phyloP scores from a whole-genome alignment of 2,797 vertebrate species.

The Pantherophis alleghaniensis region DNA sequence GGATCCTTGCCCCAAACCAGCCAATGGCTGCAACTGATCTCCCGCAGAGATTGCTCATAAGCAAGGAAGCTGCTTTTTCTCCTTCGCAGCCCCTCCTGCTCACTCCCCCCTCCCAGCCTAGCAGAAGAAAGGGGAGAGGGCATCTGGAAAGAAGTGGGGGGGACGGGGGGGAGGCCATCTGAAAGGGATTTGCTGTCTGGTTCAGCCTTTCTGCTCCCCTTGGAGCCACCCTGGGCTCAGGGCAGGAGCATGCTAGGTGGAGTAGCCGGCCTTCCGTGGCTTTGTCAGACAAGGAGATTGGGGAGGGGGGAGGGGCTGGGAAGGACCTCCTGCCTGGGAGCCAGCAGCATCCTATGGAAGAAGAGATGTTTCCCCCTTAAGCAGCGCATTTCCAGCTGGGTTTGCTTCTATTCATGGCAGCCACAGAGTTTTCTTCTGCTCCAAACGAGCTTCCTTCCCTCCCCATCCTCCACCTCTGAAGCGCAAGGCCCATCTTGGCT shows the following conservation, averaged over 20 bases:
- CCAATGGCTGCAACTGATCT: background rate
- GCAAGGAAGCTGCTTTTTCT: conserved; percentile 13
- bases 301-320: background rate
- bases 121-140: background rate
- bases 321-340: conserved; percentile 34
- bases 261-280: no score
- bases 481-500: background rate
- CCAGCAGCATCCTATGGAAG: conserved; percentile 30
- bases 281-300: background rate
- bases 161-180: conserved; percentile 36
- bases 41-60: conserved; percentile 11
- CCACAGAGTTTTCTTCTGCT: conserved; percentile 52
- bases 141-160: conserved; percentile 58
- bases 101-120: background rate
- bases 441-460: background rate
- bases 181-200: conserved; percentile 50
- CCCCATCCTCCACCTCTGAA: background rate
- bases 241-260: background rate
- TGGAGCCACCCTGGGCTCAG: no score
- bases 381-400: conserved; percentile 61
- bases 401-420: conserved; percentile 54
- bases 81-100: background rate
- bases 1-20: background rate
- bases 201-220: conserved; percentile 21
- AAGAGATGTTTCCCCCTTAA: background rate